phyloP scores from a whole-genome alignment of 1,140 invertebrate species.

The Meloidogyne floridensis region DNA sequence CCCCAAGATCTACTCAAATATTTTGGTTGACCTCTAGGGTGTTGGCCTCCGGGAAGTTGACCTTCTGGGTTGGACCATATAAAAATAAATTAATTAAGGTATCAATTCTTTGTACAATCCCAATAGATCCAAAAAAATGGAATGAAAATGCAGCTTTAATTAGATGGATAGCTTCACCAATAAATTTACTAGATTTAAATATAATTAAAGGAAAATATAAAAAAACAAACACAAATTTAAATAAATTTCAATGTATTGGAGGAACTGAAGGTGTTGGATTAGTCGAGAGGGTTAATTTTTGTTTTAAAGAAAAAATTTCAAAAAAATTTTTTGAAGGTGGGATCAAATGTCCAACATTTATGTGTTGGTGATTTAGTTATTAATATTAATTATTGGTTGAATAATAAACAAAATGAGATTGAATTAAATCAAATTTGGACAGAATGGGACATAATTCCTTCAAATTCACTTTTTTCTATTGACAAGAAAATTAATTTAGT shows the following conservation, averaged over 20 bases:
- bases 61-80: too few relatives aligned
- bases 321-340: background rate
- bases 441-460: constrained; percentile 18
- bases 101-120: constrained; percentile 5
- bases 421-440: constrained; percentile 20
- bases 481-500: background rate
- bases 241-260: background rate
- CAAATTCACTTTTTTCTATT: constrained; percentile 4
- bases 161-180: constrained; percentile 25
- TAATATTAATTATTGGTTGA: background rate
- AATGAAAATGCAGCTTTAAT: constrained; percentile 10
- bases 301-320: background rate
- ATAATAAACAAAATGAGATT: background rate
- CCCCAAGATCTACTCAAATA: too few relatives aligned
- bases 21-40: too few relatives aligned
- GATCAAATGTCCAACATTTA: constrained; percentile 11
- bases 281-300: constrained; percentile 5
- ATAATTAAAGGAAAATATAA: constrained; percentile 21
- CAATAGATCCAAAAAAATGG: constrained; percentile 7
- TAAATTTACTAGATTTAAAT: constrained; percentile 21
- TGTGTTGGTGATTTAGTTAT: constrained; percentile 10
- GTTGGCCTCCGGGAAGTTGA: too few relatives aligned
- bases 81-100: background rate
- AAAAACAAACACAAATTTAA: background rate
- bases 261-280: constrained; percentile 23